Conservation (phyloP, 2,888 invertebrate species). For the Macaria liturata region DNA sequence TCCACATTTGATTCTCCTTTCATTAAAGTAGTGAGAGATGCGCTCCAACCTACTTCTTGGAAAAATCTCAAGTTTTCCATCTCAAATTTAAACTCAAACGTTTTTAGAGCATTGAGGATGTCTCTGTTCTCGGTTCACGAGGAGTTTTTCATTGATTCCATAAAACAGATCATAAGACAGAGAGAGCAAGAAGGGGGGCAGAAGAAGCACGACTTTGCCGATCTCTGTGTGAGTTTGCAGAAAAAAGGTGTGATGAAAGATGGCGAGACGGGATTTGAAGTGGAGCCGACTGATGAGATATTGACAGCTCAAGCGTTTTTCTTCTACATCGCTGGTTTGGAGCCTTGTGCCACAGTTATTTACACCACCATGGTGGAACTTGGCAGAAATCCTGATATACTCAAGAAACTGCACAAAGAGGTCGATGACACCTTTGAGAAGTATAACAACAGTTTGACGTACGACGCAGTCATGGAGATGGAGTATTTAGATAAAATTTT, state of each 20-base stretch:
- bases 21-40: slow-evolving; percentile 42
- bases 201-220: slow-evolving; percentile 59
- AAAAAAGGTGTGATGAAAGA: slow-evolving; percentile 53
- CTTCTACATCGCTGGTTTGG: slow-evolving; percentile 66
- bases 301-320: slow-evolving; percentile 64
- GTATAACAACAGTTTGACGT: slow-evolving; percentile 21
- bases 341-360: slow-evolving; percentile 59
- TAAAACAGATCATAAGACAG: slow-evolving; percentile 53
- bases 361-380: slow-evolving; percentile 54
- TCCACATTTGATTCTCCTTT: slow-evolving; percentile 62
- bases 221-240: slow-evolving; percentile 58
- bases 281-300: slow-evolving; percentile 60
- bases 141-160: slow-evolving; percentile 55
- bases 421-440: slow-evolving; percentile 45
- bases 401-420: slow-evolving; percentile 56
- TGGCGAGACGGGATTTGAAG: slow-evolving; percentile 45
- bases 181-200: slow-evolving; percentile 45
- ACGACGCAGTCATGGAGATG: slow-evolving; percentile 29
- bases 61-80: slow-evolving; percentile 46
- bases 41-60: slow-evolving; percentile 34
- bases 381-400: slow-evolving; percentile 54
- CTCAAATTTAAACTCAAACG: slow-evolving; percentile 26
- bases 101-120: slow-evolving; percentile 45
- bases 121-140: slow-evolving; percentile 52
- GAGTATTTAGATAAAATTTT: slow-evolving; percentile 34